Percentiles rank a stretch among this genome's conserved stretches.
These are phyloP conservation scores for Acholoe squamosa DNA, from an alignment of 2,888 invertebrate species.

Conservation along the genomic window DNA sequence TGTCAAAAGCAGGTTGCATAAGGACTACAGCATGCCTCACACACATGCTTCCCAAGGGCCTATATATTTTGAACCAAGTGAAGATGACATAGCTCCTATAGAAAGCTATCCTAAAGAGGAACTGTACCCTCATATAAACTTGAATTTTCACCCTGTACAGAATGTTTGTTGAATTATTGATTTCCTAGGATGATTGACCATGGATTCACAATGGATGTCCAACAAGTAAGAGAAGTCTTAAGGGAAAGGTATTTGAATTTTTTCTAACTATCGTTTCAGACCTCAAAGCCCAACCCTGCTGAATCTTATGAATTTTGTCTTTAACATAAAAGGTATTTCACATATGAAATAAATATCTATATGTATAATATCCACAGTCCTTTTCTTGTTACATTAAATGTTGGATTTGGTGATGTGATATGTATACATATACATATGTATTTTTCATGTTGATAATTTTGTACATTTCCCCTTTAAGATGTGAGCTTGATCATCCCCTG, in stretches of 20 bases:
- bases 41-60: slow-evolving; percentile 40
- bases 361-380: slow-evolving; percentile 24
- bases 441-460: background rate
- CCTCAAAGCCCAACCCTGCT: background rate
- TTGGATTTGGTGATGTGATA: background rate
- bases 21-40: slow-evolving; percentile 44
- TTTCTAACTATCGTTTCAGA: background rate
- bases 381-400: background rate
- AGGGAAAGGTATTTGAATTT: background rate
- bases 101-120: slow-evolving; percentile 44
- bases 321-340: background rate
- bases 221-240: background rate
- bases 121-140: background rate
- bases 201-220: too few species aligned
- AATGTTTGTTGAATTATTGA: background rate
- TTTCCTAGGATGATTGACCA: too few species aligned
- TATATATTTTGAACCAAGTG: slow-evolving; percentile 24
- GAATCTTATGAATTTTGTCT: background rate
- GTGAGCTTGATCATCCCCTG: slow-evolving; percentile 25
- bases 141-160: background rate
- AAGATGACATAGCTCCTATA: slow-evolving; percentile 33
- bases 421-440: slow-evolving; percentile 40
- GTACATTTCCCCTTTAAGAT: slow-evolving; percentile 57
- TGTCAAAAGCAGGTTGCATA: slow-evolving; percentile 35
- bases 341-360: slow-evolving; percentile 20